phyloP scores from a whole-genome alignment of 2,797 vertebrate genomes.

The Benthosema pterotum region DNA sequence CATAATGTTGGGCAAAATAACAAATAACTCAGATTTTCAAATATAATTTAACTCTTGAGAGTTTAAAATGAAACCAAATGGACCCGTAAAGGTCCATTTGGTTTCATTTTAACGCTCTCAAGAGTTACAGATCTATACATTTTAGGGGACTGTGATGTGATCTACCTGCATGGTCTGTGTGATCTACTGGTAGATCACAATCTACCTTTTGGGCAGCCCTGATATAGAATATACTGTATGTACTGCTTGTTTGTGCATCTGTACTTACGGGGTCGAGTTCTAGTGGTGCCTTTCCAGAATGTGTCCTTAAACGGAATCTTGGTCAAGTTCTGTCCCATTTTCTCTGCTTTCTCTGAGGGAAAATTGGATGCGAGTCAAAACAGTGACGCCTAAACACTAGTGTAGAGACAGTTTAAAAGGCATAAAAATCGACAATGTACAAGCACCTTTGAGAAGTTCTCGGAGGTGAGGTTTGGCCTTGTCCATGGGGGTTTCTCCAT shows the following conservation, averaged over 20 bases:
- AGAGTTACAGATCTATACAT: too few relatives aligned
- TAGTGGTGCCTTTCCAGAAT: conserved; percentile 98
- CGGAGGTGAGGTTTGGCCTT: conserved; percentile 92
- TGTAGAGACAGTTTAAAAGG: neutral
- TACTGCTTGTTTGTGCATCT: conserved; percentile 16
- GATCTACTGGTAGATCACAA: too few relatives aligned
- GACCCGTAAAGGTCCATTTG: too few relatives aligned
- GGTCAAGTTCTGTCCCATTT: conserved; percentile 91
- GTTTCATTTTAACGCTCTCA: too few relatives aligned
- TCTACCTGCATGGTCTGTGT: too few relatives aligned
- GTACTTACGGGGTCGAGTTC: conserved; percentile 92
- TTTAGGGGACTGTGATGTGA: too few relatives aligned
- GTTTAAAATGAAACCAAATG: too few relatives aligned
- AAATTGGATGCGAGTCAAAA: neutral
- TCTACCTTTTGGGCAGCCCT: too few relatives aligned
- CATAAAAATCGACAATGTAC: neutral
- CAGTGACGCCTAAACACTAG: neutral
- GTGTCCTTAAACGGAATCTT: conserved; percentile 96
- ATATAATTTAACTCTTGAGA: too few relatives aligned
- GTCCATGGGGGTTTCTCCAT: conserved; percentile 93
- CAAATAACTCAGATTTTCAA: too few relatives aligned
- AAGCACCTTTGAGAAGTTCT: conserved; percentile 86
- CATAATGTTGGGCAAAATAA: too few relatives aligned
- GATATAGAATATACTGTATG: too few relatives aligned
- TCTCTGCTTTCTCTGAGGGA: conserved; percentile 90